Evolutionary conservation across 2,888 invertebrate species (phyloP).

Genomic region (Xylota sylvarum): DNA sequence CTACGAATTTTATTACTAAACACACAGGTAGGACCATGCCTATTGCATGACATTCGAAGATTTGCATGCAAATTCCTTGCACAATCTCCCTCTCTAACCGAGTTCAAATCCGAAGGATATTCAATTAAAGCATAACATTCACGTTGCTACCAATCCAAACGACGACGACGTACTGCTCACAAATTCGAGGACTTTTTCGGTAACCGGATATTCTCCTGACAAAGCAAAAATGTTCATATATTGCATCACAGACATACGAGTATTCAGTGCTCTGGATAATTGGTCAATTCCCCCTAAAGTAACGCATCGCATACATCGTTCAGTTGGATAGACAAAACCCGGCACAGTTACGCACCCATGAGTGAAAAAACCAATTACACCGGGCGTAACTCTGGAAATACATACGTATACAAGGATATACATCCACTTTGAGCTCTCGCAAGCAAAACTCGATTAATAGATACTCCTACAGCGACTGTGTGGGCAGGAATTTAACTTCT

Average conservation of each 20-base stretch:
- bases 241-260: not conserved
- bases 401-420: no score
- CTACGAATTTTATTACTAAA: no score
- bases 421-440: not conserved
- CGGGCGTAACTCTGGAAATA: no score
- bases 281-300: slow-evolving; percentile 16
- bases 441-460: slow-evolving; percentile 36
- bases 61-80: no score
- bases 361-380: slow-evolving; percentile 52
- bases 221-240: not conserved
- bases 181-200: no score
- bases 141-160: not conserved
- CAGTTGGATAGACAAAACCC: slow-evolving; percentile 6
- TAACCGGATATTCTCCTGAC: not conserved
- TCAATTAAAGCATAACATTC: not conserved
- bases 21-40: no score
- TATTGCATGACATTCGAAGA: not conserved
- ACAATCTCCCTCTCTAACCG: no score
- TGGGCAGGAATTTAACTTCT: not conserved
- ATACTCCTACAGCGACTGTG: no score
- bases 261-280: slow-evolving; percentile 25
- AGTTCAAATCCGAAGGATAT: not conserved
- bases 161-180: no score
- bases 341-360: slow-evolving; percentile 19
- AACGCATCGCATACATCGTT: not conserved